These are phyloP conservation scores for Falco novaeseelandiae DNA, from an alignment of 2,797 vertebrate genomes.

Conservation along the genomic window DNA sequence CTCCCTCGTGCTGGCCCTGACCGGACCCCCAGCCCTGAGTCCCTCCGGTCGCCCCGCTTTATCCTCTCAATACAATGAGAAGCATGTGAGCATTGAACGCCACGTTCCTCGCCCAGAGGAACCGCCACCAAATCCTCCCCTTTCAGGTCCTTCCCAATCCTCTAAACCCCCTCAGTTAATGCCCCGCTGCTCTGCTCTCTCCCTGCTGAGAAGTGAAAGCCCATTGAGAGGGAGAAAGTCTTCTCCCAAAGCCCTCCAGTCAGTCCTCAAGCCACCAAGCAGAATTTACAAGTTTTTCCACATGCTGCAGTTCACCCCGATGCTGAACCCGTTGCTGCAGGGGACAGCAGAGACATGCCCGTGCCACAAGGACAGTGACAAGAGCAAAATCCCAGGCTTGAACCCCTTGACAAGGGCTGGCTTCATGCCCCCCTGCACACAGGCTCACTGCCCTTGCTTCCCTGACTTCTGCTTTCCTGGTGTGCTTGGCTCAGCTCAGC, in stretches of 20 bases:
- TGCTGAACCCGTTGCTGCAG: background rate
- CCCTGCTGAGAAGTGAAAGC: background rate
- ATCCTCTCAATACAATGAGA: background rate
- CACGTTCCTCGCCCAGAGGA: background rate
- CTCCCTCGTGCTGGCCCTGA: background rate
- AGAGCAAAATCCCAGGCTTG: background rate
- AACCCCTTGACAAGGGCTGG: background rate
- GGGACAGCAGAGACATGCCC: background rate
- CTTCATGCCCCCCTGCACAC: background rate
- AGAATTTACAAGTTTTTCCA: background rate
- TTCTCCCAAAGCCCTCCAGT: background rate
- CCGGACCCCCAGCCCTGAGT: background rate
- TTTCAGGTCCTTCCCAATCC: conserved; percentile 26
- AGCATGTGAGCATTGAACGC: background rate
- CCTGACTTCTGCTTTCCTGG: background rate
- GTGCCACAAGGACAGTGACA: background rate
- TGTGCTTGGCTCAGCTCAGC: background rate
- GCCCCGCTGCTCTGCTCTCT: background rate
- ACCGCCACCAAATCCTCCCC: background rate
- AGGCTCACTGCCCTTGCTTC: background rate
- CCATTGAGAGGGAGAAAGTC: background rate
- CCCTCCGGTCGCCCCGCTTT: background rate
- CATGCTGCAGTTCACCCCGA: accelerated
- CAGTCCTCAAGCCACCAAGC: background rate
- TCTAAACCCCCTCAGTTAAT: background rate